phyloP scores from a whole-genome alignment of 2,113 vertebrate genomes.

The Apaloderma vittatum region DNA sequence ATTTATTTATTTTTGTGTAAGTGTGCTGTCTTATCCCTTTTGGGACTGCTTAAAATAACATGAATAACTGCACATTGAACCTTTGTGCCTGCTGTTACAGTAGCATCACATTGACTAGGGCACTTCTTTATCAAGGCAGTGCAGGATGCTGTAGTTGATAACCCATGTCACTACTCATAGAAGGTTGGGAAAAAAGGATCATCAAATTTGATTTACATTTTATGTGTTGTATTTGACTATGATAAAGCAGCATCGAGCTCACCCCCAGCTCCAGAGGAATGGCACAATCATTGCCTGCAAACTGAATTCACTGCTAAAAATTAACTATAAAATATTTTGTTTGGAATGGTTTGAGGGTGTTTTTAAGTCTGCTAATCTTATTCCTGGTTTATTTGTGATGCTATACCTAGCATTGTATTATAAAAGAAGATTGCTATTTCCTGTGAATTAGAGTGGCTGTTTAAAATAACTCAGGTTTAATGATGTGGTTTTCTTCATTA shows the following conservation, averaged over 20 bases:
- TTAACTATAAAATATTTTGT: background rate
- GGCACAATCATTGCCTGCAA: background rate
- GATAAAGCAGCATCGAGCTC: background rate
- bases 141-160: background rate
- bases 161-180: background rate
- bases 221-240: background rate
- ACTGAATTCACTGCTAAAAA: background rate
- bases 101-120: background rate
- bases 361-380: background rate
- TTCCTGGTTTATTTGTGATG: background rate
- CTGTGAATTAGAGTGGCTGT: background rate
- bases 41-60: background rate
- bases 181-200: background rate
- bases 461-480: background rate
- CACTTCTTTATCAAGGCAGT: background rate
- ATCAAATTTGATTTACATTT: background rate
- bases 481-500: background rate
- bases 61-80: background rate
- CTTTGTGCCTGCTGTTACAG: background rate
- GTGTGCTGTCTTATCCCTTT: background rate
- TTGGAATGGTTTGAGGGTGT: background rate
- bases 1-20: background rate
- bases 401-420: background rate
- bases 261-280: background rate
- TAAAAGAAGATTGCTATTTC: background rate